Base-by-base conservation (phyloP, 2,113 vertebrate species). In the Ptychochromis oligacanthus region DNA sequence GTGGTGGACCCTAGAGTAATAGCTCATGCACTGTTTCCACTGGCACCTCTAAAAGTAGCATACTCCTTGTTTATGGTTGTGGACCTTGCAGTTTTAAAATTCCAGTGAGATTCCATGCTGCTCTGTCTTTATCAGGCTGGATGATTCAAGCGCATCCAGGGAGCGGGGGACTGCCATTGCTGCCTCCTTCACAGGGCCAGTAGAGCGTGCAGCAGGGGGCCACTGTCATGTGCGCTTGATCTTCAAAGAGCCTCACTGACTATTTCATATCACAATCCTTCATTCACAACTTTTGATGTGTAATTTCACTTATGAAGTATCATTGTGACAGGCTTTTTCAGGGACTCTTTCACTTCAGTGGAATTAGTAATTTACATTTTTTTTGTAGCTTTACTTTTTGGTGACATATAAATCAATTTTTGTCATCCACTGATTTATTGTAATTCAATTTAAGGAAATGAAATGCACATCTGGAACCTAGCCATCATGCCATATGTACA, bases 41-140 rank as follows among this genome's bases (percentile, higher is more conserved):
- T 62, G 80, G 89, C 79, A 77, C 70, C 88, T 75, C 90, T 87
- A 81, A 90, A 92, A 90, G 83, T 74, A 82, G 72, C 83, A 80
- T 52, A 13, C 11, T 46, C 38, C 76, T 88, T 89, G 90, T 94
- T 93, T 92, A 89, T 74, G 77, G 85, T 54, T 85, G 86, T 78
- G 62, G 64, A 75, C 61, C 67, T 81, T 83, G 64, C 59, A 55
- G 80, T 85, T 94, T 93, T 93, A 82, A 89, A 92, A 94, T 94
- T 92, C 91, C 91, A 88, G 85, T 81, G 85, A 91, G 89, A 85
- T 88, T 82, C 38, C 61, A 70, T 81, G 40, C 60, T 34, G 60
- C 61, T 20, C 36, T 7, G 82, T 91, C 89, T 93, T 90, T 81
- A 92, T 92, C 91, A 87, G 91, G 64, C 61, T 15, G 81, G 82